A percentile compares a stretch with the other conserved stretches of the same genome.
phyloP scores from a whole-genome alignment of 2,888 invertebrate genomes.

The Ommatoiulus sabulosus region DNA sequence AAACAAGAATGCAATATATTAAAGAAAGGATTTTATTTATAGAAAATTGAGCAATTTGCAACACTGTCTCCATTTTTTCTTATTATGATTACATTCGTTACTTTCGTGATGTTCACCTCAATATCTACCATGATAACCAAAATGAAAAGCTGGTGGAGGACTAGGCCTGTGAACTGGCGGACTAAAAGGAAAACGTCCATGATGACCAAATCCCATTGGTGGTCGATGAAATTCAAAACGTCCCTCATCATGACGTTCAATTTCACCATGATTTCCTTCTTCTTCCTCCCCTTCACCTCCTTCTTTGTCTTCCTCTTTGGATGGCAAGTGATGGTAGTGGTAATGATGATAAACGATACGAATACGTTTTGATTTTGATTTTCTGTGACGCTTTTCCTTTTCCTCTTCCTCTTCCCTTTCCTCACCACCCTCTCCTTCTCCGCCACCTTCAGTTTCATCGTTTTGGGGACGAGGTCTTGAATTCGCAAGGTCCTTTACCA shows the following conservation, averaged over 20 bases:
- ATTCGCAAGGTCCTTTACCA: background rate
- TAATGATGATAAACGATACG: constrained; percentile 10
- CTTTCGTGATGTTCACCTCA: background rate
- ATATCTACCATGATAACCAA: constrained; percentile 26
- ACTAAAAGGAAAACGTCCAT: background rate
- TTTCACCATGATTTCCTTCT: background rate
- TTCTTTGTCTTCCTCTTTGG: constrained; percentile 25
- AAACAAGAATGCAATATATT: too few species aligned
- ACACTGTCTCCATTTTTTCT: too few species aligned
- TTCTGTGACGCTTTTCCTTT: background rate
- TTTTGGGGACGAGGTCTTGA: background rate
- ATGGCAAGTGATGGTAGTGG: constrained; percentile 14
- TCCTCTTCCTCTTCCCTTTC: background rate
- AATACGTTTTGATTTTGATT: background rate
- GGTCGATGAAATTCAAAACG: background rate
- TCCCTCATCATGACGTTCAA: constrained; percentile 27
- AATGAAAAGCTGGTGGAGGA: background rate
- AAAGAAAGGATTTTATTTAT: too few species aligned
- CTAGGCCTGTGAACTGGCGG: background rate
- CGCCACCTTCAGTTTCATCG: background rate
- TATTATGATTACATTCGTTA: too few species aligned
- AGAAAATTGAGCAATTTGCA: too few species aligned
- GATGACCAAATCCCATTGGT: background rate
- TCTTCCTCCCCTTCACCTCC: constrained; percentile 6
- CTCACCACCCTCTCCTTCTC: background rate